Percentiles rank a stretch among this genome's conserved stretches.
These are phyloP conservation scores for Lagria hirta DNA, from an alignment of 2,888 invertebrate genomes.

Conservation along the genomic window DNA sequence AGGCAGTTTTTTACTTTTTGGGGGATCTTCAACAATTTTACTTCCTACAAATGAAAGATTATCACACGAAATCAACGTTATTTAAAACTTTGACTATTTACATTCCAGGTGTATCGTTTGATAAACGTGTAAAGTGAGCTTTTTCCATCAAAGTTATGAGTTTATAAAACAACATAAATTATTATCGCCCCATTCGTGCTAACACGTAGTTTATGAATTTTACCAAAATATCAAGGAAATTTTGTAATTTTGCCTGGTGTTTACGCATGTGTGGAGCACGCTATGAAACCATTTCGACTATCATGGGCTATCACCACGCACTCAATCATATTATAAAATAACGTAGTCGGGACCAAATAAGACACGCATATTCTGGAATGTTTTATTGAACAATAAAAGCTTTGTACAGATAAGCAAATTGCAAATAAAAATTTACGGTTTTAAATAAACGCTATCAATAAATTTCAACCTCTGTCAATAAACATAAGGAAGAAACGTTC, in stretches of 20 bases:
- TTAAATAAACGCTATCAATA: conserved; percentile 10
- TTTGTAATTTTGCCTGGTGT: conserved; percentile 27
- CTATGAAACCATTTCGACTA: conserved; percentile 32
- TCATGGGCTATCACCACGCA: conserved; percentile 36
- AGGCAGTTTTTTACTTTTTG: too few relatives aligned
- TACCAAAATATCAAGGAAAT: conserved; percentile 27
- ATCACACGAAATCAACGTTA: conserved; percentile 20
- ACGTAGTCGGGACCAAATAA: conserved; percentile 21
- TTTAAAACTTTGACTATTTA: conserved; percentile 23
- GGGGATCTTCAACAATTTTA: neutral
- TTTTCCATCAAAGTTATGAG: conserved; percentile 27
- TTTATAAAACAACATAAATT: conserved; percentile 30
- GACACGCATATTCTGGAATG: conserved; percentile 24
- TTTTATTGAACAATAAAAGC: conserved; percentile 24
- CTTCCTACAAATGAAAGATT: conserved; percentile 7
- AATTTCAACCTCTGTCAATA: conserved; percentile 17
- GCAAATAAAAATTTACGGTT: conserved; percentile 17
- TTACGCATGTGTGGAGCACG: conserved; percentile 34
- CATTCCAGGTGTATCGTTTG: conserved; percentile 26
- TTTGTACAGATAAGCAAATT: conserved; percentile 22
- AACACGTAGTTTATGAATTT: conserved; percentile 27
- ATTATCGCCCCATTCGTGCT: conserved; percentile 28
- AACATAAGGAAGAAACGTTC: too few relatives aligned
- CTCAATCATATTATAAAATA: conserved; percentile 31
- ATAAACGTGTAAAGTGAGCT: conserved; percentile 30